These are phyloP conservation scores for Brachyhypopomus occidentalis DNA, from an alignment of 2,113 vertebrate genomes.

Conservation along the genomic window DNA sequence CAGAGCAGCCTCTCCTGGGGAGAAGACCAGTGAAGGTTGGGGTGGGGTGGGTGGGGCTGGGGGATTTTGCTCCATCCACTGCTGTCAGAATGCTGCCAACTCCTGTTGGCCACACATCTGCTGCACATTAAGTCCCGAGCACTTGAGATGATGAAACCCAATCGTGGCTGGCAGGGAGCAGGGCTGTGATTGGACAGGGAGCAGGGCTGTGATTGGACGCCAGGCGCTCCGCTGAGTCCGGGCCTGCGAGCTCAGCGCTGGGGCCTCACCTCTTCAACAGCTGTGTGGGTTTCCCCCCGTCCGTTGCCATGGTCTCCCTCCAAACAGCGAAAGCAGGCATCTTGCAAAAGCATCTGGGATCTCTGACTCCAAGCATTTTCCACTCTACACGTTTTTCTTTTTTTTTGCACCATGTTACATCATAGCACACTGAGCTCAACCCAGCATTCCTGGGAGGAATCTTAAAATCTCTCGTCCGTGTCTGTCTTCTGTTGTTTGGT, in stretches of 20 bases:
- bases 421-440: slow-evolving; percentile 46
- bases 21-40: no score
- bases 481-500: slow-evolving; percentile 25
- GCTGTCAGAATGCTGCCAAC: slow-evolving; percentile 60
- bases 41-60: background rate
- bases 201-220: slow-evolving; percentile 61
- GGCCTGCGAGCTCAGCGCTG: slow-evolving; percentile 49
- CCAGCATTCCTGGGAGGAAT: slow-evolving; percentile 36
- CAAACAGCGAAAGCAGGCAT: slow-evolving; percentile 65
- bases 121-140: slow-evolving; percentile 66
- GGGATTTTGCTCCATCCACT: slow-evolving; percentile 46
- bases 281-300: slow-evolving; percentile 77
- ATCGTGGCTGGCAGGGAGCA: slow-evolving; percentile 60
- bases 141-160: slow-evolving; percentile 72
- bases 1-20: background rate
- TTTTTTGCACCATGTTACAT: slow-evolving; percentile 44
- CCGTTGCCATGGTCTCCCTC: slow-evolving; percentile 63
- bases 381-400: slow-evolving; percentile 42
- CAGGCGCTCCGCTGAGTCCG: slow-evolving; percentile 51
- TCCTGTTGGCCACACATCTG: slow-evolving; percentile 71
- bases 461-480: slow-evolving; percentile 40
- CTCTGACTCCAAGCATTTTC: slow-evolving; percentile 58
- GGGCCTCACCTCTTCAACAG: slow-evolving; percentile 64
- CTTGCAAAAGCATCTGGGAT: slow-evolving; percentile 52
- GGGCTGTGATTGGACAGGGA: slow-evolving; percentile 61